Evolutionary conservation across 2,113 vertebrate species (phyloP).

Genomic region (Ibidorhyncha struthersii): DNA sequence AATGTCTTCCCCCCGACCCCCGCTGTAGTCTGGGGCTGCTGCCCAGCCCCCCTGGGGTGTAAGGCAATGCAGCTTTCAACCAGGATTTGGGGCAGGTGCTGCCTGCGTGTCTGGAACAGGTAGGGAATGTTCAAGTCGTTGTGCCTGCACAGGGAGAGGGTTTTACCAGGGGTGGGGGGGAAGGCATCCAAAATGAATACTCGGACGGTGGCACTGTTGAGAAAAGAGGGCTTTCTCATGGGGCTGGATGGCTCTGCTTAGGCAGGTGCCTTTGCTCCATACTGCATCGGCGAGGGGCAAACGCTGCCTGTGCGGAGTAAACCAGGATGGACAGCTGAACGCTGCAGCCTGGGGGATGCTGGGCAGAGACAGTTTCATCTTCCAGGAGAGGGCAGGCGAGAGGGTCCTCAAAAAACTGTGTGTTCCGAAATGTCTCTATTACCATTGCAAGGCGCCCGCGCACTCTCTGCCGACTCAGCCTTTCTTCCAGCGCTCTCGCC

Average conservation of each 20-base stretch:
- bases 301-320: accelerated
- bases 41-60: neutral
- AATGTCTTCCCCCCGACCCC: neutral
- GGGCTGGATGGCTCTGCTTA: neutral
- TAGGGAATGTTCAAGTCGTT: neutral
- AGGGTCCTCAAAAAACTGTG: neutral
- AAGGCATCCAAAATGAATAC: neutral
- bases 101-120: neutral
- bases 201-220: neutral
- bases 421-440: neutral
- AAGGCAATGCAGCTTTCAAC: neutral
- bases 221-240: neutral
- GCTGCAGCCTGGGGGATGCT: neutral
- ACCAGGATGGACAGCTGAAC: accelerated
- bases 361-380: neutral
- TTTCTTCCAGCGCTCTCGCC: neutral
- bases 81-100: neutral
- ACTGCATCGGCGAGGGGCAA: neutral
- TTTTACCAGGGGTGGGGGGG: neutral
- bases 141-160: accelerated
- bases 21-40: neutral
- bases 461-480: accelerated
- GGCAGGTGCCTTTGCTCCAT: neutral
- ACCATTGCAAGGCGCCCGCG: accelerated
- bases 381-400: conserved; percentile 11